Conservation (phyloP, 2,888 invertebrate species). For the Leucania comma region DNA sequence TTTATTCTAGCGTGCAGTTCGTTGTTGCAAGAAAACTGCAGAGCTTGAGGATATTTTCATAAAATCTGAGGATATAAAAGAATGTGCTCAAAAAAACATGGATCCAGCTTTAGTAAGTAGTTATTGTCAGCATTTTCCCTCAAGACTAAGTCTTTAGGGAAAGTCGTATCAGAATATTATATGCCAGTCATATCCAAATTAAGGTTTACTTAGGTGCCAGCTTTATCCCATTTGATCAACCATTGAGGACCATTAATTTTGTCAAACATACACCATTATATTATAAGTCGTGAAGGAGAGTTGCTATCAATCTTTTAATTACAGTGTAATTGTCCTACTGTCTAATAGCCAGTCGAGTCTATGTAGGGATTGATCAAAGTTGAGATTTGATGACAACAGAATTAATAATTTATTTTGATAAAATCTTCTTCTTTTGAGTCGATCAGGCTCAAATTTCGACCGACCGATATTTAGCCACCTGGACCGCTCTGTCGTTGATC, state of each 20-base stretch:
- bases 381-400: not conserved
- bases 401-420: no score
- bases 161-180: not conserved
- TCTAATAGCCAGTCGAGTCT: not conserved
- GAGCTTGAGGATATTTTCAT: not conserved
- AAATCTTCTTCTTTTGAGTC: no score
- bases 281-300: no score
- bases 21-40: slow-evolving; percentile 31
- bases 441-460: no score
- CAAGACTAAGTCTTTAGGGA: not conserved
- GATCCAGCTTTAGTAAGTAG: slow-evolving; percentile 40
- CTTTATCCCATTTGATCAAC: no score
- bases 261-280: no score
- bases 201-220: no score
- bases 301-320: no score
- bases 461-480: no score
- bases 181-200: not conserved
- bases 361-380: not conserved
- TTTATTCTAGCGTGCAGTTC: slow-evolving; percentile 10
- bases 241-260: no score
- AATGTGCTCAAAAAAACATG: slow-evolving; percentile 20
- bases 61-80: not conserved
- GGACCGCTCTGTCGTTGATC: not conserved
- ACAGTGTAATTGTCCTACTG: no score
- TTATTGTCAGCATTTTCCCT: not conserved